Conservation (phyloP, 2,797 vertebrate species). For the Benthosema pterotum region DNA sequence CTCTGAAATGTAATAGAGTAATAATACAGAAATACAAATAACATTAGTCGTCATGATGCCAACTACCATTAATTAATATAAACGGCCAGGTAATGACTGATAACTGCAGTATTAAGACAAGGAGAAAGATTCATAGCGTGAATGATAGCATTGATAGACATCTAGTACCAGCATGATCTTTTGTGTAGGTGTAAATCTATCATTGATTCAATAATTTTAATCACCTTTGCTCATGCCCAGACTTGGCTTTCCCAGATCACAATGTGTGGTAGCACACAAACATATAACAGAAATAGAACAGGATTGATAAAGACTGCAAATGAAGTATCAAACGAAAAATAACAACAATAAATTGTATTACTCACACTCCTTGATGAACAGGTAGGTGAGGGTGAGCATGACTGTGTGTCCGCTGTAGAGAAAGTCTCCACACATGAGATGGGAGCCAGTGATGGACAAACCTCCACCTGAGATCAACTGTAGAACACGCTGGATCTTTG, state of each 20-base stretch:
- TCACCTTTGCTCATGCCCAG: background rate
- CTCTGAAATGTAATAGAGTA: too few relatives aligned
- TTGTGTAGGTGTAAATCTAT: background rate
- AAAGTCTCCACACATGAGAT: conserved; percentile 96
- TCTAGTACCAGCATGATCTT: background rate
- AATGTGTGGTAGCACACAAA: background rate
- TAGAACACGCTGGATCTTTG: conserved; percentile 91
- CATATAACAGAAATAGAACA: background rate
- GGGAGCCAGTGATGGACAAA: conserved; percentile 93
- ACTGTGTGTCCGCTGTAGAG: conserved; percentile 98
- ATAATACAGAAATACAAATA: too few relatives aligned
- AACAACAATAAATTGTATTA: conserved; percentile 37
- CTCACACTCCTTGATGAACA: conserved; percentile 99
- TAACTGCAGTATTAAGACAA: too few relatives aligned
- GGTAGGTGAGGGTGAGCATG: conserved; percentile 92
- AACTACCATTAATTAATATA: too few relatives aligned
- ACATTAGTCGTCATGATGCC: too few relatives aligned
- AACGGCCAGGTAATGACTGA: too few relatives aligned
- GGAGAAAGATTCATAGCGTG: too few relatives aligned
- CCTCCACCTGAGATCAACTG: conserved; percentile 93
- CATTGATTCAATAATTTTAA: background rate
- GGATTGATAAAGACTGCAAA: background rate
- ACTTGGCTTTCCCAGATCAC: background rate
- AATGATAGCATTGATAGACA: too few relatives aligned
- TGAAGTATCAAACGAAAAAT: background rate